phyloP scores from a whole-genome alignment of 2,888 invertebrate genomes.

The Perdita meconis region DNA sequence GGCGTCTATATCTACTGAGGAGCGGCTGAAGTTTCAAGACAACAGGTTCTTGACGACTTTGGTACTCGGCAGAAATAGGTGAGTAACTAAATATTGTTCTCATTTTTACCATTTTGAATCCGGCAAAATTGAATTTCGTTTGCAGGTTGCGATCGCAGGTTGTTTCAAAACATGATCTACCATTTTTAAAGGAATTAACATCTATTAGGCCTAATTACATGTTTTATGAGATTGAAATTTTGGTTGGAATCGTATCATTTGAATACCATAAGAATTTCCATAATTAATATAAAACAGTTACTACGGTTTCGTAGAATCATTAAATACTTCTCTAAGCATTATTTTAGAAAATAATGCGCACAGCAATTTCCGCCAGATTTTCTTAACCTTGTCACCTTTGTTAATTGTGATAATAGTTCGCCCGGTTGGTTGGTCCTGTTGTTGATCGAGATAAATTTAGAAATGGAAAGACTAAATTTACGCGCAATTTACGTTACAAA shows the following conservation, averaged over 20 bases:
- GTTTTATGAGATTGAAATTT: neutral
- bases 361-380: neutral
- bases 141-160: neutral
- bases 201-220: neutral
- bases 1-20: constrained; percentile 73
- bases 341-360: neutral
- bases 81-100: constrained; percentile 62
- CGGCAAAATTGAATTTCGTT: neutral
- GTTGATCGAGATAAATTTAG: constrained; percentile 28
- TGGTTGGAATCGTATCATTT: neutral
- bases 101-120: neutral
- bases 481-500: constrained; percentile 29
- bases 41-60: constrained; percentile 80
- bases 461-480: constrained; percentile 31
- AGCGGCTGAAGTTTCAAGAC: constrained; percentile 82
- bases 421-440: neutral
- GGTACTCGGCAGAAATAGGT: constrained; percentile 82
- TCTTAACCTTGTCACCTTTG: neutral
- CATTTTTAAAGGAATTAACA: neutral
- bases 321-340: too few relatives aligned
- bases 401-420: constrained; percentile 1
- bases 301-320: too few relatives aligned
- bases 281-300: too few relatives aligned
- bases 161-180: neutral
- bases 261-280: too few relatives aligned